Base-by-base conservation (phyloP, 2,888 invertebrate genomes). In the Orchestes rusci region DNA sequence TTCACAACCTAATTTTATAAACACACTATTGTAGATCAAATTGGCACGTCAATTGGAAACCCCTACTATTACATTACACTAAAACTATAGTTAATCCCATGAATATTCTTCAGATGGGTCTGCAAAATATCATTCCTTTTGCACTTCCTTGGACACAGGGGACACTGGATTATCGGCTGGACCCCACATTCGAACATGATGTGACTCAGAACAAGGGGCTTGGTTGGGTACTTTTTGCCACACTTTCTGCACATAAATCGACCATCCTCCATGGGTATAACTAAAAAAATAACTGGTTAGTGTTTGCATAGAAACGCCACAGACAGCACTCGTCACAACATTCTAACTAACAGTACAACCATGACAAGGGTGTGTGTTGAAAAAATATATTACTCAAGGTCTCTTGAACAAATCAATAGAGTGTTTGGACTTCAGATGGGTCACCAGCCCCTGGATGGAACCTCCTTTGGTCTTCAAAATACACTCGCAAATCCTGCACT, bases 121-220 rank as follows among this genome's bases (percentile, higher is more conserved):
- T 57, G 54, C 20, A 62, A 39, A 4, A 60, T 56, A 39, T 63
- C 61, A 16, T 57, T 59, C 34, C 58, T 45, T 48, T 60, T 63
- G 42, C 60, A 61, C 51, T 57, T 61, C 32, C 60, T 57, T 3
- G 61, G 61, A 53, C 63, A 63, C 17, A 61, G 39, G 13, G 57
- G 60, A 39, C 63, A 63, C 43, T 62, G 13, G 7, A 10, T 30
- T 5, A 30, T 12, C 5, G 31, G 31, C 12, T 5, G 53, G 42
- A 58, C 57, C 4, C 60, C 59, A 41, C 61, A 61, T 45, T 60
- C 60, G 42, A 59, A 58, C n/a, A 55, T 8, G 15, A 53, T 44
- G 13, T 53, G 53, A 40, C 60, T 53, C 7, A 51, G 42, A 2
- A 57, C 45, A 30, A 56, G 48, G 13, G 55, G 56, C 37, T 56